Percentiles rank a stretch among this genome's conserved stretches.
phyloP scores from a whole-genome alignment of 2,113 vertebrate genomes.

The Platysternon megacephalum region DNA sequence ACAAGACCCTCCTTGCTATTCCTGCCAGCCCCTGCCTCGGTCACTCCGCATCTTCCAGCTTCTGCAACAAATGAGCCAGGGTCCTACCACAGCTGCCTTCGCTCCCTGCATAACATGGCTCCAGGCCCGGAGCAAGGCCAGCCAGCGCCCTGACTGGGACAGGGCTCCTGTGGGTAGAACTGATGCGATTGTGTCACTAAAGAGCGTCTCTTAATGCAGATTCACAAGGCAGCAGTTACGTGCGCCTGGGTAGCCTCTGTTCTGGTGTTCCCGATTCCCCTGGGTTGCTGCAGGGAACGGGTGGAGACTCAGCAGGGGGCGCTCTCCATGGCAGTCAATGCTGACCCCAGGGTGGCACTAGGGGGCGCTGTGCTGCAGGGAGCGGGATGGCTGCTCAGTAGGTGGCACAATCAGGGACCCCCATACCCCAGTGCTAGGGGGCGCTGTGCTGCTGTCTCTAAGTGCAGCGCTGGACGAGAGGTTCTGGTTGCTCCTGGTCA shows the following conservation, averaged over 20 bases:
- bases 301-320: neutral
- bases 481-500: neutral
- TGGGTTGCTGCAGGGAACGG: neutral
- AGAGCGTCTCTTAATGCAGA: neutral
- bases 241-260: neutral
- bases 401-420: no score
- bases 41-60: neutral
- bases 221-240: neutral
- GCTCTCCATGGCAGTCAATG: neutral
- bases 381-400: no score
- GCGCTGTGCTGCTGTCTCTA: neutral
- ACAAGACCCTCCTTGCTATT: neutral
- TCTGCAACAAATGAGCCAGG: neutral
- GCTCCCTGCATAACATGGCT: neutral
- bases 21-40: neutral
- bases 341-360: no score
- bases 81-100: neutral
- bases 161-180: neutral
- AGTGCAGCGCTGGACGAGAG: neutral
- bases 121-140: neutral
- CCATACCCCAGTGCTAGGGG: no score
- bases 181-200: neutral
- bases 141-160: no score
- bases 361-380: no score
- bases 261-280: neutral